Base-by-base conservation (phyloP, 2,113 vertebrate species). In the Callospermophilus lateralis region DNA sequence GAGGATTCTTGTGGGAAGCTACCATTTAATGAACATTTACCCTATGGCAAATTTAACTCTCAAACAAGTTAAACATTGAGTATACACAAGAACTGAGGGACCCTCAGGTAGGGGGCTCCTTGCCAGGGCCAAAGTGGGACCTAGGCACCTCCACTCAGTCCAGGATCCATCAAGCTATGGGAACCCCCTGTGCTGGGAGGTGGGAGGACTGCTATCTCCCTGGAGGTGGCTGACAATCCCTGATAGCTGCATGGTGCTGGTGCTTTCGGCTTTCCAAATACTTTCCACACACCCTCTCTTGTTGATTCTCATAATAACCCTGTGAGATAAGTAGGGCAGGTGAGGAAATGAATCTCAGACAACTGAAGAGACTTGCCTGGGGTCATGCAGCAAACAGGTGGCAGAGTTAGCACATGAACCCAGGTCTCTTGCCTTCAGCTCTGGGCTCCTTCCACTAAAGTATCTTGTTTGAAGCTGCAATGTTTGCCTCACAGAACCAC, bases 401-500 rank as follows among this genome's bases (percentile, higher is more conserved):
- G 90, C 90, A 76, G 53, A 63, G 37, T 2, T 85, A 78, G 81
- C 84, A 90, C 68, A 10, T 37, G 88, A 95, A 91, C 90, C 39
- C 12, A 0, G 28, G 48, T 90, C 72, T 95, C 92, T 72, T n/a
- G 70, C 72, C 65, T 94, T n/a, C 53, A 65, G 95, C 73, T 96
- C 74, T 42, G 61, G 83, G 84, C 80, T 90, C 61, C 97, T 95
- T 88, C 87, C 84, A 88, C 58, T 48, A 42, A 86, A 89, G 55
- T 51, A 76, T 76, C 37, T 95, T 84, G 89, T 95, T 87, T 85
- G 78, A 89, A 89, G 93, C 24, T 79, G 6, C 24, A 30, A 79
- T 32, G 11, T 96, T 96, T 93, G 90, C 34, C 16, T 93, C 63
- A 39, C 67, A 61, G 92, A 84, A 78, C 58, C 34, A 81, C 28